Base-by-base conservation (phyloP, 2,888 invertebrate species). In the Troilus luridus region DNA sequence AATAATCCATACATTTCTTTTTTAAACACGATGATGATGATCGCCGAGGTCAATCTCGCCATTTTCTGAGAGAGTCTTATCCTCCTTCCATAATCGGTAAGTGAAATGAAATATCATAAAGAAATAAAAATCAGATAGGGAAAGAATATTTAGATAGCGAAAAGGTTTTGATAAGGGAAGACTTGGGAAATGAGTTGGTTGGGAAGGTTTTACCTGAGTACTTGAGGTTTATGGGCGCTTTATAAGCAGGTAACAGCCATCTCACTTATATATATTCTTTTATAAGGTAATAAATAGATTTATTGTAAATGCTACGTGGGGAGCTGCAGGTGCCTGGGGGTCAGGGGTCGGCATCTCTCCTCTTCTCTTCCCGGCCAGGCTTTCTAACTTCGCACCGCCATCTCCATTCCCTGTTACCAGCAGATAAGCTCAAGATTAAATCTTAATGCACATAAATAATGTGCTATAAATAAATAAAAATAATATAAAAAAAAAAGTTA, bases 241-340 rank as follows among this genome's bases (percentile, higher is more conserved):
- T 77, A 77, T 77, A 77, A 77, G 9, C 72, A 77, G 72, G 72
- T 77, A 77, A 77, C 72, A 41, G 72, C 72, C 12, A 77, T 77
- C 72, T 59, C 27, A 62, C 60, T 60, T 88, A 62, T 88, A 60
- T 88, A 88, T 88, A 59, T 59, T 88, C 24, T 88, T 88, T 88
- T 60, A 60, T 60, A 88, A 62, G 88, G 88, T 88, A 62, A 88
- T 88, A 88, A 59, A 60, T 41, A 60, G 59, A 62, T 88, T 60
- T 88, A 60, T 59, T 88, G 41, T 60, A 88, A 88, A 59, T 14
- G 59, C 62, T 88, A 88, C 88, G 88, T 88, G 88, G 41, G 88
- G 60, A 88, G 60, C 27, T 88, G 88, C 88, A 88, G 88, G 88
- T 88, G 88, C n/a, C 60, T 88, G 88, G 88, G 27, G 88, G 88